Evolutionary conservation across 2,797 vertebrate genomes (phyloP), one percentile per base, ranked within the genome.

Genomic region (Glyptemys insculpta): DNA sequence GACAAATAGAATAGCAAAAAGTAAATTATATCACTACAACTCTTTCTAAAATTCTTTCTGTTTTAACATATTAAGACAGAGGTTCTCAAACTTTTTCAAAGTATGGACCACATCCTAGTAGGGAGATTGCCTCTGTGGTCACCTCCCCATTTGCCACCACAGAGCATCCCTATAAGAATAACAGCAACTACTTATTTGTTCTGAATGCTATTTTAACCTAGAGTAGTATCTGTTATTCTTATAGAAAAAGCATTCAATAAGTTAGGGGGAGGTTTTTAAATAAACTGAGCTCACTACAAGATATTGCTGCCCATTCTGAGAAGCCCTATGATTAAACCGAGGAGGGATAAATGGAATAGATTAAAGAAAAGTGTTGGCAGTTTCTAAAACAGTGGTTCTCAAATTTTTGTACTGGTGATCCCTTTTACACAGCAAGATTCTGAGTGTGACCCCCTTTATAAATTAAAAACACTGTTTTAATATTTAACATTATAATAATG

Each of bases 91-190:
- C 27, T 57, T 90, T 85, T 34, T 21, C 68, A 72, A 47, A 89
- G 41, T n/a, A 6, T 0, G 1, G 0, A 16, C 47, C 41, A 29
- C n/a, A 10, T 2, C 41, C 12, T 37, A 34, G 84, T 41, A 50
- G n/a, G 37, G 72, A 89, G 74, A 57, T 31, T 14, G 4, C 21
- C 8, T 59, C 47, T 37, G 3, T 4, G 11, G 31, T 34, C 92
- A 54, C 31, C 50, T 79, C 44, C 56, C 53, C 23, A 9, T 3
- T 49, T 11, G 52, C n/a, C 57, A 89, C 9, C 79, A 88, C 0
- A 29, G 6, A 74, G 27, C 31, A 56, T 3, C 16, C 47, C 65
- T n/a, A 57, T 41, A 85, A 78, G 44, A 89, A 82, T 3, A 21
- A 41, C 27, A 89, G 83, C 83, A 57, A 27, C 1, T 37, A 21